Evolutionary conservation across 2,888 invertebrate species (phyloP), one percentile per base, ranked within the genome.

Genomic region (Amphipoea lucens): DNA sequence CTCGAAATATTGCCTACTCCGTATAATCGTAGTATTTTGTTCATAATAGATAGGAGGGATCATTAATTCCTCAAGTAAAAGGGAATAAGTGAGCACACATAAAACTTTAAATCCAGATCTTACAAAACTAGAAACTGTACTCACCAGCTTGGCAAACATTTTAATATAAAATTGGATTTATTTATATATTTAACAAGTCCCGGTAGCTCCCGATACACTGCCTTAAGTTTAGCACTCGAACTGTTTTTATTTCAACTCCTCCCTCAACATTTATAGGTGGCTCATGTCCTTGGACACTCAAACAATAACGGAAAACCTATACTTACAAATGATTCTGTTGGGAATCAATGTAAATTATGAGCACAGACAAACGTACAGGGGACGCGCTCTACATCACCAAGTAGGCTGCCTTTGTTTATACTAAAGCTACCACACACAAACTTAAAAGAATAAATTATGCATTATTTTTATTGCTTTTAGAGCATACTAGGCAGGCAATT

Each of bases 81-180:
- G 2, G 23, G 2, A 36, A 23, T 23, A 36, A 40, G 0, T 5
- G 11, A 1, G 7, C 23, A 36, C 29, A 74, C 11, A 48, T 1
- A 20, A 3, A 71, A 73, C 29, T 36, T 72, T 4, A 54, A 54
- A 48, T n/a, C 9, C n/a, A 57, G 0, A n/a, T 40, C 4, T n/a
- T 51, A 68, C 17, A 54, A 54, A 68, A 60, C 45, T 45, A 67
- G 0, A 51, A 48, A 81, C 65, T 87, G 57, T 77, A 93, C 96
- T 96, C 84, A 96, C 96, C 95, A 96, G 87, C 89, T 96, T 97
- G 29, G 93, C 94, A 82, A 96, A 91, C 96, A 97, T 97, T 85
- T 90, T 93, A 62, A 66, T 70, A 63, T 40, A 40, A 62, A 60
- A 54, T 71, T 62, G 29, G 68, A 45, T 75, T 74, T 78, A 54